phyloP scores from a whole-genome alignment of 2,797 vertebrate species.

The Pangasius sanitwongsei region DNA sequence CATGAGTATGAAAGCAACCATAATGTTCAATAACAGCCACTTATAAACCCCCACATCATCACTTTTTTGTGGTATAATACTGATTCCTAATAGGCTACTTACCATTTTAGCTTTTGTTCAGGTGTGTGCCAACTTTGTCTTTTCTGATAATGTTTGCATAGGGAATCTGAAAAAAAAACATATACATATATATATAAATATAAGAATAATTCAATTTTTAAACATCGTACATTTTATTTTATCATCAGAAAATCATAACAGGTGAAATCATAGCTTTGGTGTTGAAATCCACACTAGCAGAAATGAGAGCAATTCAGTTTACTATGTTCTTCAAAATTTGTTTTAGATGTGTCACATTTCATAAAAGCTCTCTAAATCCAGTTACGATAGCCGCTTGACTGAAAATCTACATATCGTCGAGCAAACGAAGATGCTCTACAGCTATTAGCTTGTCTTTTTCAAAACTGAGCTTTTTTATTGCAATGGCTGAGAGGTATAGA shows the following conservation, averaged over 20 bases:
- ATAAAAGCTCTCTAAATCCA: background rate
- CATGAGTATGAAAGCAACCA: background rate
- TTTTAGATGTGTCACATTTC: background rate
- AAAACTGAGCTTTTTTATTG: background rate
- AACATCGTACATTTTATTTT: background rate
- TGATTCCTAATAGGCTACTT: constrained; percentile 47
- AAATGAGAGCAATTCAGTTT: background rate
- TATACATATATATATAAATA: constrained; percentile 38
- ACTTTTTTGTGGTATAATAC: background rate
- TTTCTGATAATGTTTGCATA: constrained; percentile 98
- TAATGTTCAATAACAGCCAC: background rate
- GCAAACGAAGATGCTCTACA: background rate
- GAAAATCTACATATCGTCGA: background rate
- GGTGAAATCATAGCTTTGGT: background rate
- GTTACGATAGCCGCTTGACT: background rate
- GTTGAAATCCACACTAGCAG: background rate
- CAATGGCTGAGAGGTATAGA: background rate
- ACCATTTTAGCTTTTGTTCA: constrained; percentile 93
- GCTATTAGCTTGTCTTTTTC: background rate
- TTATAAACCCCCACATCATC: background rate
- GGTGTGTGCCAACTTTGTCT: constrained; percentile 92
- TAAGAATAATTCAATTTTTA: background rate
- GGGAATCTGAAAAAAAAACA: constrained; percentile 86
- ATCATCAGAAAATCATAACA: background rate
- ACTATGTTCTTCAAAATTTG: background rate